Percentiles rank a stretch among this genome's conserved stretches.
Evolutionary conservation across 2,888 invertebrate genomes (phyloP).

Genomic region (Apodemia mormo): DNA sequence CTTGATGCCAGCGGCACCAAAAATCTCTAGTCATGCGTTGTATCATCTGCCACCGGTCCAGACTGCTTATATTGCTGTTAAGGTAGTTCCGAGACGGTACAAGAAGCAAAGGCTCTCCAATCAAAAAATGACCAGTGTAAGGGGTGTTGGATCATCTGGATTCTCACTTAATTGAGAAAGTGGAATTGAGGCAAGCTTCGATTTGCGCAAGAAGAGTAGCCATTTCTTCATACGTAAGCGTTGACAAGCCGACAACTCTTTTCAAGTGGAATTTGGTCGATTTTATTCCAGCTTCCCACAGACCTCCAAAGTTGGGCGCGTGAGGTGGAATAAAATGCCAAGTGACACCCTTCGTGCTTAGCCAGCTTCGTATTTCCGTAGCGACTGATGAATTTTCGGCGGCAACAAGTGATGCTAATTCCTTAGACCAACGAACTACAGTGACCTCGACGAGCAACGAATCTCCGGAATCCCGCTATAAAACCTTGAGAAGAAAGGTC

Average conservation of each 20-base stretch:
- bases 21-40: conserved; percentile 4
- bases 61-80: conserved; percentile 14
- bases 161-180: not conserved
- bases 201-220: conserved; percentile 32
- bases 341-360: not conserved
- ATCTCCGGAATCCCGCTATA: conserved; percentile 33
- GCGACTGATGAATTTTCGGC: conserved; percentile 16
- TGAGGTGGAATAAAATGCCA: conserved; percentile 39
- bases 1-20: conserved; percentile 8
- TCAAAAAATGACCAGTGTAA: conserved; percentile 35
- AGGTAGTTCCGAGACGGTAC: conserved; percentile 28
- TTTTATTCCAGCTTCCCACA: conserved; percentile 40
- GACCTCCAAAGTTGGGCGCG: conserved; percentile 36
- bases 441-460: conserved; percentile 32
- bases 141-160: conserved; percentile 1
- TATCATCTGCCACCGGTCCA: conserved; percentile 15
- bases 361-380: not conserved
- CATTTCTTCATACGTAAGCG: conserved; percentile 34
- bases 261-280: conserved; percentile 31
- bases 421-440: conserved; percentile 30
- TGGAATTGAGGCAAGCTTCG: conserved; percentile 37
- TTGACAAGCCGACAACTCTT: conserved; percentile 26
- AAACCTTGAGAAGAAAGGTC: conserved; percentile 29
- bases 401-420: conserved; percentile 21
- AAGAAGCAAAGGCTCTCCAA: conserved; percentile 33